Evolutionary conservation across 2,113 vertebrate species (phyloP), one percentile per base, ranked within the genome.

Genomic region (Antechinus flavipes): DNA sequence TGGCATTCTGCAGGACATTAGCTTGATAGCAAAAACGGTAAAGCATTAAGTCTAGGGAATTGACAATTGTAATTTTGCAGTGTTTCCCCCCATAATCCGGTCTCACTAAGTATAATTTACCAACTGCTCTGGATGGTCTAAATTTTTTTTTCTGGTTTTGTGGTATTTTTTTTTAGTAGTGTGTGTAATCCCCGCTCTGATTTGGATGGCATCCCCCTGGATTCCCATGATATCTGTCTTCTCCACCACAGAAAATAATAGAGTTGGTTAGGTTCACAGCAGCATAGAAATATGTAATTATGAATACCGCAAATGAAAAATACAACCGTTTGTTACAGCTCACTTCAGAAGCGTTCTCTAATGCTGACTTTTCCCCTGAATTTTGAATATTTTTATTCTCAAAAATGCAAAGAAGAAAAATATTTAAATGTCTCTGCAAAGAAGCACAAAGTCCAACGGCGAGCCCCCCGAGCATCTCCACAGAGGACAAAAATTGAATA

Each of bases 11-110:
- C 92, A 97, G 96, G 96, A 95, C 52, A 0, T 91, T 14, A 76
- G 76, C 91, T 97, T 91, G 76, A 90, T 93, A 56, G 97, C 55
- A 56, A 56, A 56, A 42, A 91, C 90, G 90, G 92, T 54, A 90
- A 94, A 97, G 22, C 95, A 93, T 84, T 84, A 84, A 84, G 68
- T 84, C 58, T 16, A 93, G 93, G 94, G 95, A 53, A 91, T 93
- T 76, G 55, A 0, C 91, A 92, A 94, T 96, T 90, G 42, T 96
- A 92, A 76, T 42, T 84, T 84, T 84, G n/a, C 68, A 84, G 19
- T 42, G n/a, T 96, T 96, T 96, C 52, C 55, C 90, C 94, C 92
- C 93, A 93, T 93, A 97, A 91, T 12, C 14, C 68, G 96, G 50
- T 93, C 58, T 35, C 27, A 68, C 92, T 90, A 11, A 91, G 35